Evolutionary conservation across 2,888 invertebrate species (phyloP).

Genomic region (Acanthosepion esculentum): DNA sequence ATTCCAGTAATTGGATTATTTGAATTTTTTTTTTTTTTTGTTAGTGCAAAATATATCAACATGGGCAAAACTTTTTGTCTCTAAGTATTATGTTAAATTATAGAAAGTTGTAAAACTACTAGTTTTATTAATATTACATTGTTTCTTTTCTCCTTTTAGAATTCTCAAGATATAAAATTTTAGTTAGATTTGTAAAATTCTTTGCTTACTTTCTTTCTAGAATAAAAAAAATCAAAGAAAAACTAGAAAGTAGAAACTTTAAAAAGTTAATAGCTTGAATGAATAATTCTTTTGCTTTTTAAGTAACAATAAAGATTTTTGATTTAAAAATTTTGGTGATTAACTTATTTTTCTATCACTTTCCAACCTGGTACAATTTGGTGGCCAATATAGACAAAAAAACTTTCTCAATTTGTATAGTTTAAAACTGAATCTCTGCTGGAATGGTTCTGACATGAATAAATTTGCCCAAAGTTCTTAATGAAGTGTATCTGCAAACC

Average conservation of each 20-base stretch:
- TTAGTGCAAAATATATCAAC: neutral
- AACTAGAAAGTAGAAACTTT: neutral
- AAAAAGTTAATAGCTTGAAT: too few relatives aligned
- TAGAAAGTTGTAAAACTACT: too few relatives aligned
- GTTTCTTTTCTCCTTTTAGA: neutral
- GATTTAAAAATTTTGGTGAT: neutral
- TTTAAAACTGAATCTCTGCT: too few relatives aligned
- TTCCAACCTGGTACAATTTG: neutral
- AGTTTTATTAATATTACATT: neutral
- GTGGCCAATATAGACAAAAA: neutral
- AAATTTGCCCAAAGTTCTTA: constrained; percentile 3
- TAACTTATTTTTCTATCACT: neutral
- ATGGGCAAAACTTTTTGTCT: neutral
- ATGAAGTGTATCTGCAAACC: neutral
- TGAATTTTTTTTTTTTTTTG: neutral
- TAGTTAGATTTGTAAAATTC: neutral
- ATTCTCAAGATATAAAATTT: neutral
- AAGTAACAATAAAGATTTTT: neutral
- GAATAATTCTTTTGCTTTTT: neutral
- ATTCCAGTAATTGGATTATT: constrained; percentile 34
- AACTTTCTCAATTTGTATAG: neutral
- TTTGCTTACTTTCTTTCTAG: neutral
- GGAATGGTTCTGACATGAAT: constrained; percentile 11
- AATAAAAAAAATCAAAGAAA: neutral
- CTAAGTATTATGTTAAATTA: neutral